Evolutionary conservation across 1,140 invertebrate species (phyloP).

Genomic region (Drosophila equinoxialis): DNA sequence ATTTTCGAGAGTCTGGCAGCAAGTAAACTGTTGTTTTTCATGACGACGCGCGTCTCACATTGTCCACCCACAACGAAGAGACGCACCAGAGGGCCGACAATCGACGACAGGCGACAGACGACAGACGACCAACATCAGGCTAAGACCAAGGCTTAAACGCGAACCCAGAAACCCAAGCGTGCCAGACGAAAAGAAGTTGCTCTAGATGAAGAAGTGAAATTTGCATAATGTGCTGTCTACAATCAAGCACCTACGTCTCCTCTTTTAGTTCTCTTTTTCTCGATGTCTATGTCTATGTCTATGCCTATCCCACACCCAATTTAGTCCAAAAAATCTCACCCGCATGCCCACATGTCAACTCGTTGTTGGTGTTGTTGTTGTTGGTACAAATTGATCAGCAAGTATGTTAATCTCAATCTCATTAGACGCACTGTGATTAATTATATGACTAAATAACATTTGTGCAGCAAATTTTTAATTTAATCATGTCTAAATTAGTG

Average conservation of each 20-base stretch:
- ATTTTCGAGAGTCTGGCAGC: constrained; percentile 46
- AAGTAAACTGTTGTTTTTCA: constrained; percentile 81
- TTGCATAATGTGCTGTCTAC: constrained; percentile 70
- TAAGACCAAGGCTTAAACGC: constrained; percentile 30
- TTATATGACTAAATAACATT: constrained; percentile 39
- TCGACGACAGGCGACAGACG: constrained; percentile 53
- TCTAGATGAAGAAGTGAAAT: constrained; percentile 49
- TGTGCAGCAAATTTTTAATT: constrained; percentile 42
- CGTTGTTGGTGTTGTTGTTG: constrained; percentile 21
- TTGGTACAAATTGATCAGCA: constrained; percentile 67
- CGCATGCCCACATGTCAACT: constrained; percentile 37
- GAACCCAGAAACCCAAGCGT: not conserved
- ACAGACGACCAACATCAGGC: constrained; percentile 31
- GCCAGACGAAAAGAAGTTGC: constrained; percentile 15
- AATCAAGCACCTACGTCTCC: constrained; percentile 51
- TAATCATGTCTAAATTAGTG: constrained; percentile 77
- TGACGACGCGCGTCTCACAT: constrained; percentile 79
- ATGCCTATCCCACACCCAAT: constrained; percentile 4
- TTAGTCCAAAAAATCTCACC: constrained; percentile 8
- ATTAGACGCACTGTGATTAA: constrained; percentile 67
- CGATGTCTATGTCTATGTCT: not conserved
- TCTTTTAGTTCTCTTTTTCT: not conserved
- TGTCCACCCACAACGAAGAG: constrained; percentile 77
- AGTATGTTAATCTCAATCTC: constrained; percentile 38
- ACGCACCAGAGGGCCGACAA: not conserved